These are phyloP conservation scores for Venturia canescens DNA, from an alignment of 1,140 invertebrate species.

Conservation along the genomic window DNA sequence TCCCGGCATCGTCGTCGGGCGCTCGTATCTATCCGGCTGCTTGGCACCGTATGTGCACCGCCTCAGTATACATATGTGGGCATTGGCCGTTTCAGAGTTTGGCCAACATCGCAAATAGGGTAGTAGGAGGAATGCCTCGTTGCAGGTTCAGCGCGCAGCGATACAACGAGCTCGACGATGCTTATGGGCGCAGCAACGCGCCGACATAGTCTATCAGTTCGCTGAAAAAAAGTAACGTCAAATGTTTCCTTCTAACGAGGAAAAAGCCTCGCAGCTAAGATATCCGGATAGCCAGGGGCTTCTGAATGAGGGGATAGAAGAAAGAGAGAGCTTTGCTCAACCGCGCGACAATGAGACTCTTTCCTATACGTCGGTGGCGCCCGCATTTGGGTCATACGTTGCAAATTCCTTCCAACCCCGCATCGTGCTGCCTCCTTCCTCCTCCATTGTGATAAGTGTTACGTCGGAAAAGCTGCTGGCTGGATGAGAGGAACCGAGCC, in stretches of 20 bases:
- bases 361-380: conserved; percentile 42
- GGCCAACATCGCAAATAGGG: conserved; percentile 11
- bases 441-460: conserved; percentile 52
- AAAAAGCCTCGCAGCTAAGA: background rate
- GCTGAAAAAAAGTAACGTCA: conserved; percentile 7
- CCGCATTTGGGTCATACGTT: conserved; percentile 56
- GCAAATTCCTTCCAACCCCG: background rate
- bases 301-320: background rate
- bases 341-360: conserved; percentile 54
- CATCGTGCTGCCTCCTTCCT: conserved; percentile 8
- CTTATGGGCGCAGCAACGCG: conserved; percentile 36
- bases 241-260: conserved; percentile 4
- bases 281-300: conserved; percentile 23
- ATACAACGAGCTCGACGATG: background rate
- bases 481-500: conserved; percentile 41
- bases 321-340: conserved; percentile 8
- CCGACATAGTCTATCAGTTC: conserved; percentile 14
- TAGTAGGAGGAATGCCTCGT: conserved; percentile 9
- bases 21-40: conserved; percentile 39
- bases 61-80: background rate
- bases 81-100: background rate
- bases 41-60: conserved; percentile 32
- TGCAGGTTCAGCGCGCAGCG: conserved; percentile 8
- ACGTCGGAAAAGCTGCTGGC: conserved; percentile 28
- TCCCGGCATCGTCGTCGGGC: conserved; percentile 38